Evolutionary conservation across 2,797 vertebrate genomes (phyloP), one percentile per base, ranked within the genome.

Genomic region (Bucorvus abyssinicus): DNA sequence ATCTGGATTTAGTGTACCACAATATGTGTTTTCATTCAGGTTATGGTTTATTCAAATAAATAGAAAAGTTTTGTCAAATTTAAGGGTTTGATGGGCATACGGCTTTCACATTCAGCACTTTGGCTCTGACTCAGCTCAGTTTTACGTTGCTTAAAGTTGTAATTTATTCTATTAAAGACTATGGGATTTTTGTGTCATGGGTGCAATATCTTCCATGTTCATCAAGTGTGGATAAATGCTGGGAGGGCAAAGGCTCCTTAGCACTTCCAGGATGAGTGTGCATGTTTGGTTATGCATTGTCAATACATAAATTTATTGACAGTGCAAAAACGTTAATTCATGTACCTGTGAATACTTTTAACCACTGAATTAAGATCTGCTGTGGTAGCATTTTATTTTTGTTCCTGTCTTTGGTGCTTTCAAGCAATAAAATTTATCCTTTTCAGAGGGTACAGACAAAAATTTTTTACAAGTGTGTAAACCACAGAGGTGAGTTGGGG

Each of bases 401-500:
- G 2, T 34, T 79, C 24, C 63, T 47, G 19, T 5, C 11, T 73
- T 82, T 84, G 10, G 16, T 59, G 12, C 4, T 90, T 89, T 63
- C 49, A 64, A 65, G 36, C 9, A 13, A 12, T 56, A 87, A 89
- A 61, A 55, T 74, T 83, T 91, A 16, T 49, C 27, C 16, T 70
- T 40, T 32, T 6, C 21, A 42, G 40, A 89, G 34, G 7, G 10
- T 68, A 38, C 4, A 53, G 21, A 40, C 4, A 61, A 75, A 64
- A 29, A 2, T 0, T 2, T 49, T 78, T 75, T 30, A 0, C 0
- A 80, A 71, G 1, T 40, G 6, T 74, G 18, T 14, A 64, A 59
- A 75, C 4, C 9, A 22, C 27, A 68, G 34, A 42, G 23, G 12
- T 73, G 36, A 55, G 4, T 32, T 0, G 0, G 12, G 11, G 6